Evolutionary conservation across 2,113 vertebrate genomes (phyloP).

Genomic region (Nothoprocta perdicaria): DNA sequence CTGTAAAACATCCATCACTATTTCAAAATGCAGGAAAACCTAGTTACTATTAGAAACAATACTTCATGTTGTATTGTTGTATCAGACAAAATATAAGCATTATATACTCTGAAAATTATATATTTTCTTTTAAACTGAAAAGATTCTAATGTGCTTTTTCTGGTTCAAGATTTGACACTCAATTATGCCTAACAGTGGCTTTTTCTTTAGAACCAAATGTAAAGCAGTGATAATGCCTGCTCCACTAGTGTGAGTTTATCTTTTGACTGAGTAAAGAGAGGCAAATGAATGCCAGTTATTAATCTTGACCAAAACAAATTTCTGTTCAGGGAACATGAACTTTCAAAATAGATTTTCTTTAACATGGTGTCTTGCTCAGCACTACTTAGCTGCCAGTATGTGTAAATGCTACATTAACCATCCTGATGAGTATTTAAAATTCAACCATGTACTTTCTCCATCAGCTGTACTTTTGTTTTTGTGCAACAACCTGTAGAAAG

Average conservation of each 20-base stretch:
- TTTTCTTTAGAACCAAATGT: background rate
- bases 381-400: background rate
- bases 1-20: background rate
- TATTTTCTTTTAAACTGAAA: background rate
- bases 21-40: background rate
- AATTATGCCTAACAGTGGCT: background rate
- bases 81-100: background rate
- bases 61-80: background rate
- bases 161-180: background rate
- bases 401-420: background rate
- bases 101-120: background rate
- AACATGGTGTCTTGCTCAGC: background rate
- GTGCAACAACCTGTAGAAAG: background rate
- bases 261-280: background rate
- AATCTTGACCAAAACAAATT: background rate
- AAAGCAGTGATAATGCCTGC: background rate
- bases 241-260: background rate
- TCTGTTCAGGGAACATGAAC: background rate
- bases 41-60: background rate
- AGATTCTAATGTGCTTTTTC: background rate
- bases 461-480: background rate
- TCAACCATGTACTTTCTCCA: background rate
- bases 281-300: background rate
- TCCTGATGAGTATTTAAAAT: background rate
- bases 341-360: background rate